Evolutionary conservation across 2,888 invertebrate species (phyloP).

Genomic region (Papilio elwesi): DNA sequence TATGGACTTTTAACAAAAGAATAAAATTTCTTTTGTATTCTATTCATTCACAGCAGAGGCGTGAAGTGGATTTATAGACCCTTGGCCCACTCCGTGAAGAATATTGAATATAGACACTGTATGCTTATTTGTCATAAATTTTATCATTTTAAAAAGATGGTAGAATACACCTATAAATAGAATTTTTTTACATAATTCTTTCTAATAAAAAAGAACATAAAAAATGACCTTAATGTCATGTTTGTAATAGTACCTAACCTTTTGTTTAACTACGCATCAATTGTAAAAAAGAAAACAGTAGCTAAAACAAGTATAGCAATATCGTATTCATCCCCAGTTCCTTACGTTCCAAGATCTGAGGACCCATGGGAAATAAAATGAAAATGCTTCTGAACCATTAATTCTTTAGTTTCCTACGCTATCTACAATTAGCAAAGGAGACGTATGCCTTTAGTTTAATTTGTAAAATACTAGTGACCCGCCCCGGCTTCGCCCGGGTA

Average conservation of each 20-base stretch:
- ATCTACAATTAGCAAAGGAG: no score
- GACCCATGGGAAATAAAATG: not conserved
- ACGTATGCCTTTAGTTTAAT: no score
- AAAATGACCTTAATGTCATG: no score
- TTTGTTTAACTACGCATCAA: no score
- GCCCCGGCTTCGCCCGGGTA: no score
- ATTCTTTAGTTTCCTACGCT: not conserved
- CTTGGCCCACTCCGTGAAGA: conserved; percentile 31
- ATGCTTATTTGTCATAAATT: conserved; percentile 7
- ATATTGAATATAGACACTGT: conserved; percentile 2
- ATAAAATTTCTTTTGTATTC: conserved; percentile 29
- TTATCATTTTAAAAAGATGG: not conserved
- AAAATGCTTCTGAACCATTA: not conserved
- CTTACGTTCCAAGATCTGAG: not conserved
- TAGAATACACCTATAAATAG: not conserved
- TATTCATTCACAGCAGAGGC: conserved; percentile 27
- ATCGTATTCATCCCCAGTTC: not conserved
- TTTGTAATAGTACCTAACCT: no score
- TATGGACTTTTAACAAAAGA: conserved; percentile 27
- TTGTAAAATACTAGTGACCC: no score
- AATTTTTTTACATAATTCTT: no score
- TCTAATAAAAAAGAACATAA: no score
- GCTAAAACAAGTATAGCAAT: not conserved
- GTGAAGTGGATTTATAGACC: conserved; percentile 30
- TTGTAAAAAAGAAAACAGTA: no score